Conservation (phyloP, 2,888 invertebrate genomes). For the Acrobeloides nanus region DNA sequence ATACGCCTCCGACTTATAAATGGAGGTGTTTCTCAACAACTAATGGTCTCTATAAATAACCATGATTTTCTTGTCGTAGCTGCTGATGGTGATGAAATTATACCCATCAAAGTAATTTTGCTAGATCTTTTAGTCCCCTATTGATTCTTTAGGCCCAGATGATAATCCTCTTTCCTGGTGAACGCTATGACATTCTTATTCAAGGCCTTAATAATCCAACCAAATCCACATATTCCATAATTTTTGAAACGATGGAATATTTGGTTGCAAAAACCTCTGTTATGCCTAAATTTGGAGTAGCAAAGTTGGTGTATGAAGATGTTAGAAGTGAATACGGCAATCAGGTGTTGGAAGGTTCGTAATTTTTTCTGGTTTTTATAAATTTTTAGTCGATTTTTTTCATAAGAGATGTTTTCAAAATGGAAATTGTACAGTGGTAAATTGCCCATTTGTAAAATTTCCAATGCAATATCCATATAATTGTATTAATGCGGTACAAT, state of each 20-base stretch:
- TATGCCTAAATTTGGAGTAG: conserved; percentile 34
- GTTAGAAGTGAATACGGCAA: too few species aligned
- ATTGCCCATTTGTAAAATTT: conserved; percentile 40
- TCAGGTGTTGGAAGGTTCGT: too few species aligned
- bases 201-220: conserved; percentile 22
- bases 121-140: background rate
- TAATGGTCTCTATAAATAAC: conserved; percentile 39
- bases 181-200: conserved; percentile 46
- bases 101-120: conserved; percentile 24
- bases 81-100: conserved; percentile 43
- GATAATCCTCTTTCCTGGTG: conserved; percentile 46
- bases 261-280: too few species aligned
- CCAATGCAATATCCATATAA: conserved; percentile 16
- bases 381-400: conserved; percentile 31
- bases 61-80: conserved; percentile 41
- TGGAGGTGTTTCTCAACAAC: conserved; percentile 43
- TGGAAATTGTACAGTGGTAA: conserved; percentile 29
- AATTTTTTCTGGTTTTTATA: too few species aligned
- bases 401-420: conserved; percentile 29
- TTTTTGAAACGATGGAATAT: conserved; percentile 35
- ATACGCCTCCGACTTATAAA: conserved; percentile 35
- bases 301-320: conserved; percentile 35
- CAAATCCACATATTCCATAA: conserved; percentile 20
- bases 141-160: conserved; percentile 27
- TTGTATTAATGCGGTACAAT: too few species aligned